Evolutionary conservation across 2,888 invertebrate genomes (phyloP), one percentile per base, ranked within the genome.

Genomic region (Adineta ricciae): DNA sequence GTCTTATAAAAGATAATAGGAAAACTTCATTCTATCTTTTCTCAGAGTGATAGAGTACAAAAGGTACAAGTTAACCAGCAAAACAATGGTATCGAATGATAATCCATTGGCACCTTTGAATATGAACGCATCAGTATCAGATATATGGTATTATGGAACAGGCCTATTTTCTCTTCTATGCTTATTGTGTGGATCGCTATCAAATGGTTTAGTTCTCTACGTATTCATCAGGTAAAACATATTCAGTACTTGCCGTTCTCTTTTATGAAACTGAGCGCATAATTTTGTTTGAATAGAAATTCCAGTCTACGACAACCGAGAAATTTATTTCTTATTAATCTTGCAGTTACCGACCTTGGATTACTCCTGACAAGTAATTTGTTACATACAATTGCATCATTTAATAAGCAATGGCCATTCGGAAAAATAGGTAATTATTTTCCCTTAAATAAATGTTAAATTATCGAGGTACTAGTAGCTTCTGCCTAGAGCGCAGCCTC

Each of bases 351-450:
- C 27, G 85, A 85, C 78, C 64, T 85, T 73, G 38, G 38, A 0
- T 64, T 83, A 73, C 64, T 85, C 16, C 7, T 85, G 24, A 64
- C 64, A 46, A 85, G 83, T 83, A 50, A 52, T 36, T 32, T 72
- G 54, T 64, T 85, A 36, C 83, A 82, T 50, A 19, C 50, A 24
- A 83, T 83, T 27, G 83, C 83, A 64, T 83, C 83, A 50, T 73
- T 85, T 83, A 41, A 83, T 36, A 83, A 83, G 5, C 24, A 52
- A 50, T 85, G 85, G 85, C 24, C 72, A 27, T 85, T 85, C 41
- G 85, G 73, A 24, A 83, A 83, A 49, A 50, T 21, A 36, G 85
- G 85, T 84, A 84, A 83, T 82, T n/a, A n/a, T n/a, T n/a, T n/a
- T 36, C 73, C 7, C 9, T 21, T 2, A 32, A 78, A 78, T 32